Conservation (phyloP, 1,140 invertebrate genomes). For the Pantala flavescens region DNA sequence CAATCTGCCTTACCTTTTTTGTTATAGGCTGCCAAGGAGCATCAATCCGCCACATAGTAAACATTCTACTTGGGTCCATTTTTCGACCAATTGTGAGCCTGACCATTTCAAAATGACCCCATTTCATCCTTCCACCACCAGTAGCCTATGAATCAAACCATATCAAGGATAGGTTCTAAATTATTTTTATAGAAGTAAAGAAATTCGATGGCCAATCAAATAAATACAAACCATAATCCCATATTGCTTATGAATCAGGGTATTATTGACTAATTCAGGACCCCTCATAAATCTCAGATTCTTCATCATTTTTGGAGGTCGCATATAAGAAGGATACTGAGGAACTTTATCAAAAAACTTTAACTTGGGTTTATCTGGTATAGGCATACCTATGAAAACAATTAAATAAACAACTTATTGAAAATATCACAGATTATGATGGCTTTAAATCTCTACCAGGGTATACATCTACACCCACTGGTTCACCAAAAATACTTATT, state of each 20-base stretch:
- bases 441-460: too few relatives aligned
- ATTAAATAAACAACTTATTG: not conserved
- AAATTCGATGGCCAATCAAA: not conserved
- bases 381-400: constrained; percentile 52
- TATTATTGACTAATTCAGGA: constrained; percentile 74
- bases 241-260: constrained; percentile 77
- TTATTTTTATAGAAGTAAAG: not conserved
- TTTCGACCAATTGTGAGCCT: constrained; percentile 62
- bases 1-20: constrained; percentile 68
- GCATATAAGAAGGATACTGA: constrained; percentile 47
- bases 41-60: constrained; percentile 92
- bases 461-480: too few relatives aligned
- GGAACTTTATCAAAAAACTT: constrained; percentile 60
- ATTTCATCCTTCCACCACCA: constrained; percentile 68
- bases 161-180: constrained; percentile 16
- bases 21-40: constrained; percentile 91
- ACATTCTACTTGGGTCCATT: constrained; percentile 68
- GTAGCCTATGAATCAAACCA: constrained; percentile 47
- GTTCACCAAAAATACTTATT: too few relatives aligned
- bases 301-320: constrained; percentile 74
- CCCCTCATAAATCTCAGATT: constrained; percentile 73
- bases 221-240: constrained; percentile 66
- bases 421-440: too few relatives aligned
- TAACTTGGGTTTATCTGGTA: constrained; percentile 59
- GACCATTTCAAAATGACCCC: constrained; percentile 80